Percentiles rank a stretch among this genome's conserved stretches.
These are phyloP conservation scores for Gavialis gangeticus DNA, from an alignment of 2,113 vertebrate species.

Conservation along the genomic window DNA sequence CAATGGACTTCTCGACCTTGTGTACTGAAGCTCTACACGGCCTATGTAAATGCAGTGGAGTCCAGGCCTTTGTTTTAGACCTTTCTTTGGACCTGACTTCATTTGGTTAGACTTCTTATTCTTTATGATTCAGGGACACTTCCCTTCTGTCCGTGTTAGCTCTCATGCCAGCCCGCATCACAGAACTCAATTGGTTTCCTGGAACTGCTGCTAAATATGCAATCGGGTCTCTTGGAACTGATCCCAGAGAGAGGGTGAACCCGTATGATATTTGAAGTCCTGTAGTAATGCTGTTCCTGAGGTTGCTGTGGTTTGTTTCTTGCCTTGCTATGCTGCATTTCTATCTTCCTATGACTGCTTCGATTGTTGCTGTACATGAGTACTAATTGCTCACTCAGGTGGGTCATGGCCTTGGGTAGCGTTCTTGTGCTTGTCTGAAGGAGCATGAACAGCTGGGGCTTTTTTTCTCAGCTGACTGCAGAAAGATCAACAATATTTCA, in stretches of 20 bases:
- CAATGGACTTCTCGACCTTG: neutral
- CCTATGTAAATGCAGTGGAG: neutral
- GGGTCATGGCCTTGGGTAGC: neutral
- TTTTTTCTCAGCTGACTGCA: neutral
- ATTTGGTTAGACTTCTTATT: neutral
- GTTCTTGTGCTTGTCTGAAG: neutral
- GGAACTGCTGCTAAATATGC: neutral
- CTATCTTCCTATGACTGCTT: neutral
- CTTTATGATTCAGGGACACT: neutral
- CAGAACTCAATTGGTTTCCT: neutral
- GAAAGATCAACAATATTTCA: neutral
- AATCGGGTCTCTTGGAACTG: neutral
- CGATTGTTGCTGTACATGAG: neutral
- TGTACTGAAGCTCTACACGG: neutral
- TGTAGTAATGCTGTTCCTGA: neutral
- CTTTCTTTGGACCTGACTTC: neutral
- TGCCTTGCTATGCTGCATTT: rapidly evolving
- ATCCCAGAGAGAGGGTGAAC: neutral
- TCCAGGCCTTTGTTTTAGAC: neutral
- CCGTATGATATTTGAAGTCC: neutral
- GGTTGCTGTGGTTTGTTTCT: neutral
- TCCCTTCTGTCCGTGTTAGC: neutral
- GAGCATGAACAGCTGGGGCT: neutral
- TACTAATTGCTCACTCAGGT: neutral
- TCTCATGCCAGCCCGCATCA: neutral